Evolutionary conservation across 1,140 invertebrate species (phyloP).

Genomic region (Formica exsecta): DNA sequence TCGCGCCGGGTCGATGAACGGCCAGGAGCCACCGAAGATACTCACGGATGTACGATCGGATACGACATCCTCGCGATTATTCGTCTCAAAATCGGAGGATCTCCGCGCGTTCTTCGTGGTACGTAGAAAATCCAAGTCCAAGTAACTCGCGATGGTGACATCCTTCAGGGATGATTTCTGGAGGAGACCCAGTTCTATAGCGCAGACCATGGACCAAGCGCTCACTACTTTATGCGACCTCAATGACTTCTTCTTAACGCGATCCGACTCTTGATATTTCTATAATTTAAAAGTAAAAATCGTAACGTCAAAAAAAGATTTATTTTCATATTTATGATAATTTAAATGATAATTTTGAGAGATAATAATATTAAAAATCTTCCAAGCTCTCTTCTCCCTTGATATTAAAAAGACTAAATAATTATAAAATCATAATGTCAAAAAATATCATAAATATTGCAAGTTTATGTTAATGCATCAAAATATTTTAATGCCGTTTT

Average conservation of each 20-base stretch:
- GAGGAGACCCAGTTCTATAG: conserved; percentile 70
- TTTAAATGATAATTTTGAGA: not conserved
- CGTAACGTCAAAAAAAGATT: not conserved
- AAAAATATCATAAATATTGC: not conserved
- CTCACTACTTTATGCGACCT: conserved; percentile 49
- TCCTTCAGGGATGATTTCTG: conserved; percentile 16
- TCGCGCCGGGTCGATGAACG: not conserved
- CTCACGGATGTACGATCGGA: not conserved
- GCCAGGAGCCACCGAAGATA: not conserved
- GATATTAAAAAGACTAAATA: not conserved
- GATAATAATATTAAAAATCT: not conserved
- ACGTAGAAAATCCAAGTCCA: not conserved
- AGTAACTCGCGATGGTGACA: not conserved
- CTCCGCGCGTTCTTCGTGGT: not conserved
- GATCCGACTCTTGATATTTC: not conserved
- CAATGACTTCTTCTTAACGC: not conserved
- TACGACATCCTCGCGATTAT: not conserved
- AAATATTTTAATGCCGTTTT: not conserved
- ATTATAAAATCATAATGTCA: too few species aligned
- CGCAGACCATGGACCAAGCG: conserved; percentile 70
- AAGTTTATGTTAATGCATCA: not conserved
- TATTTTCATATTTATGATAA: not conserved
- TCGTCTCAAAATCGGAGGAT: not conserved
- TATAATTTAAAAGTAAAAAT: not conserved
- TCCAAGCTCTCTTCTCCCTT: not conserved